A percentile compares a stretch with the other conserved stretches of the same genome.
Evolutionary conservation across 2,888 invertebrate species (phyloP).

Genomic region (Eupeodes luniger): DNA sequence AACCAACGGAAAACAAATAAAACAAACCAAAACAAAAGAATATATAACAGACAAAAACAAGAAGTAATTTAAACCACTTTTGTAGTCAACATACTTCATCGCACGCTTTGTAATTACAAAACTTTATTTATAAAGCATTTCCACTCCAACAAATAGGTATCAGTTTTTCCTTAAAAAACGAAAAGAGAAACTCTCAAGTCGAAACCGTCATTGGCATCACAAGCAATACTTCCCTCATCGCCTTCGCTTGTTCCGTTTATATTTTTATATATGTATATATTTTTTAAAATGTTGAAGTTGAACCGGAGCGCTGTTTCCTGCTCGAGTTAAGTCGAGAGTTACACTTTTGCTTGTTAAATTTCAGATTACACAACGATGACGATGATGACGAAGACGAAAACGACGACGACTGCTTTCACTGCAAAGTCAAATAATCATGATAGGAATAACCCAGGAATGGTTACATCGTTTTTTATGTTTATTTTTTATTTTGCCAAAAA

Average conservation of each 20-base stretch:
- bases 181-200: conserved; percentile 33
- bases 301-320: conserved; percentile 53
- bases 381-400: too few relatives aligned
- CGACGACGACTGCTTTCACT: conserved; percentile 59
- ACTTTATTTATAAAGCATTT: conserved; percentile 60
- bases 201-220: conserved; percentile 31
- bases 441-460: conserved; percentile 47
- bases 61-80: conserved; percentile 51
- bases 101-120: conserved; percentile 64
- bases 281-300: conserved; percentile 1
- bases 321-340: conserved; percentile 50
- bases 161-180: conserved; percentile 14
- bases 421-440: conserved; percentile 45
- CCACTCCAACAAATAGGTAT: conserved; percentile 38
- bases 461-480: conserved; percentile 49
- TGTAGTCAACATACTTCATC: conserved; percentile 52
- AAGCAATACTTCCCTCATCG: conserved; percentile 1
- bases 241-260: conserved; percentile 10
- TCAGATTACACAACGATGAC: conserved; percentile 59
- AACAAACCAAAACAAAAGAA: neutral
- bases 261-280: neutral
- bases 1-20: too few relatives aligned
- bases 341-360: conserved; percentile 63
- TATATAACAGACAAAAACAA: neutral
- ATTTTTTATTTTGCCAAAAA: neutral